phyloP scores from a whole-genome alignment of 2,797 vertebrate species.

The Lepilemur ruficaudatus region DNA sequence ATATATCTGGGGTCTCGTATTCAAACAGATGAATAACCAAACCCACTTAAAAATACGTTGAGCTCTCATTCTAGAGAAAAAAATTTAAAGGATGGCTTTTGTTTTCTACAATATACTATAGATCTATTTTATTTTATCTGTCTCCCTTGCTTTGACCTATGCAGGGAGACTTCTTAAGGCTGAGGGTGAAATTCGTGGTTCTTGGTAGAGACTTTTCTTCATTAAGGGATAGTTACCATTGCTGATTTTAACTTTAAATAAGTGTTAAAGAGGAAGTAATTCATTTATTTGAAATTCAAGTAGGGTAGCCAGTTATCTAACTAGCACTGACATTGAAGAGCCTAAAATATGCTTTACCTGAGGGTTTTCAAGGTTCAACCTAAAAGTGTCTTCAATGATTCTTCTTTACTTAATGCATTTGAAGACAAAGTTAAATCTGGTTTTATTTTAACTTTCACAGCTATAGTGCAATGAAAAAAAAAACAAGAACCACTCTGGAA shows the following conservation, averaged over 20 bases:
- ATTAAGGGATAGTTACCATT: background rate
- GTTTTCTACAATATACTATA: background rate
- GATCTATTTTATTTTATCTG: background rate
- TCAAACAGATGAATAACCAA: background rate
- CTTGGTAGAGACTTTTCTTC: background rate
- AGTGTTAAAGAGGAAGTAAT: background rate
- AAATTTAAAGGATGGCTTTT: background rate
- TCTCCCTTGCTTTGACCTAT: background rate
- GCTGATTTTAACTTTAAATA: background rate
- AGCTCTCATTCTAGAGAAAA: background rate
- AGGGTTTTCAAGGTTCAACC: background rate
- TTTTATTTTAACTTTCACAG: background rate
- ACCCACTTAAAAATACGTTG: background rate
- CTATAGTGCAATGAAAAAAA: background rate
- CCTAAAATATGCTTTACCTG: background rate
- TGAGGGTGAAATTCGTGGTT: background rate
- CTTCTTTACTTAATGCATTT: background rate
- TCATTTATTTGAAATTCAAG: background rate
- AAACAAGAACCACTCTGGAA: background rate
- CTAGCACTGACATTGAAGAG: background rate
- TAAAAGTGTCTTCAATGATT: background rate
- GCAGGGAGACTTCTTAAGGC: background rate
- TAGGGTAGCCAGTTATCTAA: background rate
- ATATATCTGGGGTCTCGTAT: background rate
- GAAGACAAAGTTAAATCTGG: background rate